Evolutionary conservation across 2,113 vertebrate species (phyloP).

Genomic region (Natator depressus): DNA sequence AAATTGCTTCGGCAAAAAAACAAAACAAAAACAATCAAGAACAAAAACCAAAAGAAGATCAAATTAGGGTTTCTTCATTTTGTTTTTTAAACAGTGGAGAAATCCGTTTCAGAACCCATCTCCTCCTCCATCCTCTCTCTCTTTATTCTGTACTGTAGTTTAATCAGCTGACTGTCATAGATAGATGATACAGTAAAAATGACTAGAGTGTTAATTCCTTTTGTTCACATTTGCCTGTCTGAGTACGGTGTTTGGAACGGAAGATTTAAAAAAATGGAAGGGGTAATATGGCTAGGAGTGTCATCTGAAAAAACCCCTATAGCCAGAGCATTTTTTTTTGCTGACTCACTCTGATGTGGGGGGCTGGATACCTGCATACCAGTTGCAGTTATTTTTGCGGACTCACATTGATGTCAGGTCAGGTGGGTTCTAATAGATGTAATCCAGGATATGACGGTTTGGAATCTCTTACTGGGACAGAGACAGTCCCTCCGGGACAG

Average conservation of each 20-base stretch:
- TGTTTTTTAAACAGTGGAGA: constrained; percentile 2
- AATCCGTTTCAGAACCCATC: neutral
- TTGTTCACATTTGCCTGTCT: neutral
- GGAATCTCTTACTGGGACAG: neutral
- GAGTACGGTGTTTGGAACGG: neutral
- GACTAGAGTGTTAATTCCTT: neutral
- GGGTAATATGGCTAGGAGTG: neutral
- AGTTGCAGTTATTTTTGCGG: neutral
- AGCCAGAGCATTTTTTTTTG: constrained; percentile 23
- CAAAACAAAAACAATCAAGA: neutral
- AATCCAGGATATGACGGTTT: constrained; percentile 16
- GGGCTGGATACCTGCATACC: neutral
- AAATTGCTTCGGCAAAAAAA: neutral
- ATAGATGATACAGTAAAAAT: constrained; percentile 14
- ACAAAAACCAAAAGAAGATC: neutral
- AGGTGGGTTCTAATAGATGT: constrained; percentile 12
- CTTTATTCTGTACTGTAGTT: constrained; percentile 44
- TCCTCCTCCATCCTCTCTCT: constrained; percentile 9
- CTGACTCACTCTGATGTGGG: constrained; percentile 12
- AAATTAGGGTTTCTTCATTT: neutral
- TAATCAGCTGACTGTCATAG: constrained; percentile 32
- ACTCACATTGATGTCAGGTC: constrained; percentile 35
- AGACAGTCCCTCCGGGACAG: neutral
- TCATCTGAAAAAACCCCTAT: neutral
- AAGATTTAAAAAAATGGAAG: neutral